These are phyloP conservation scores for Andricus quercusramuli DNA, from an alignment of 2,888 invertebrate species.

Conservation along the genomic window DNA sequence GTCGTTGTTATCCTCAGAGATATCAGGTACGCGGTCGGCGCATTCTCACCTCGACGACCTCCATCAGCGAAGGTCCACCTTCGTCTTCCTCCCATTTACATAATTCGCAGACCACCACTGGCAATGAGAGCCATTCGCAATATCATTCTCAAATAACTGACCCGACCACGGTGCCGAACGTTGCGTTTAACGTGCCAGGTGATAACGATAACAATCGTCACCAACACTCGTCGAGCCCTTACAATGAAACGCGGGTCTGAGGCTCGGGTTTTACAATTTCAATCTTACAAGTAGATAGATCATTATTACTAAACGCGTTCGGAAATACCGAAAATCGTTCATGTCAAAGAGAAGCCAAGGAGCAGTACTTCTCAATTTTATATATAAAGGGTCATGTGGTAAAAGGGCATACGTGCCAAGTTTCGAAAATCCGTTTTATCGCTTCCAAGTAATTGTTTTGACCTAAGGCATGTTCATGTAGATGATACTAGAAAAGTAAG, in stretches of 20 bases:
- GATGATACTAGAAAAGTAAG: too few species aligned
- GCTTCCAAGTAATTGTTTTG: too few species aligned
- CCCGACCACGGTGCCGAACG: constrained; percentile 73
- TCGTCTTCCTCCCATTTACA: constrained; percentile 73
- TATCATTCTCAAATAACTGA: constrained; percentile 67
- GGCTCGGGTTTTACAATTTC: constrained; percentile 44
- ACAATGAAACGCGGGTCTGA: constrained; percentile 77
- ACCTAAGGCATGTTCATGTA: too few species aligned
- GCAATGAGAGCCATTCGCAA: constrained; percentile 59
- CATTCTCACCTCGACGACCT: constrained; percentile 76
- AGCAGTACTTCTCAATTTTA: constrained; percentile 18
- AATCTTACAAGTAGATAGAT: not conserved
- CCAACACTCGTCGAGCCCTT: constrained; percentile 68
- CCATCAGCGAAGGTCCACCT: constrained; percentile 74
- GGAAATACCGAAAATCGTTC: not conserved
- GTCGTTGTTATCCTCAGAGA: constrained; percentile 91
- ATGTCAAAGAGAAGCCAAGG: not conserved
- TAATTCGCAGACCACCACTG: constrained; percentile 67
- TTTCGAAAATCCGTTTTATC: too few species aligned
- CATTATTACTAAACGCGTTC: not conserved
- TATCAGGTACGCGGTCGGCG: constrained; percentile 87
- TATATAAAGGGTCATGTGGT: too few species aligned
- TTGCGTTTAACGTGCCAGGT: constrained; percentile 74
- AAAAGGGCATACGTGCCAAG: too few species aligned
- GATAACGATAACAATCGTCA: constrained; percentile 63